phyloP scores from a whole-genome alignment of 2,797 vertebrate species.

The Euphonia xanthogaster region DNA sequence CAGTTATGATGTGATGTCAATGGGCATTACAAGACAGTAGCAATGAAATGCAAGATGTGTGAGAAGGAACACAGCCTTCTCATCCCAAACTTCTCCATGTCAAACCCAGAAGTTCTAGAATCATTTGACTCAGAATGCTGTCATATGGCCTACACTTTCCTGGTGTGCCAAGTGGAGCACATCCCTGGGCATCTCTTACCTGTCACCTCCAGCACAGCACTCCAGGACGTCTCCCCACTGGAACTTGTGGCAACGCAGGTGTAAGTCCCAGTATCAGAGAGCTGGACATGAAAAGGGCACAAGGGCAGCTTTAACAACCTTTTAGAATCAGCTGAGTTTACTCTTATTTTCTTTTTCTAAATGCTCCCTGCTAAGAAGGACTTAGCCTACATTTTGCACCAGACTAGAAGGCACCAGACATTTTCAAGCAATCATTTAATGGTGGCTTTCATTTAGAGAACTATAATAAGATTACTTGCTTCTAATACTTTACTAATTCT shows the following conservation, averaged over 20 bases:
- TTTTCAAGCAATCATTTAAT: conserved; percentile 34
- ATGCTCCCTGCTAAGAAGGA: neutral
- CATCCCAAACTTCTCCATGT: neutral
- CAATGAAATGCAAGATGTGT: neutral
- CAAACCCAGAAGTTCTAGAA: neutral
- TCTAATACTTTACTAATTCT: neutral
- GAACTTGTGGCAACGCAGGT: conserved; percentile 98
- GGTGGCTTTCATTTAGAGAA: neutral
- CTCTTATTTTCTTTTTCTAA: neutral
- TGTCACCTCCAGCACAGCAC: conserved; percentile 93
- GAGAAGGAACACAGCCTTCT: neutral
- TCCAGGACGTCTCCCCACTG: conserved; percentile 98
- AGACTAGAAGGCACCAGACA: neutral
- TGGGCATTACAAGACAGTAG: neutral
- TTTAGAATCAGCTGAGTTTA: neutral
- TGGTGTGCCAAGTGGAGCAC: neutral
- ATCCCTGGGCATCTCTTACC: conserved; percentile 67
- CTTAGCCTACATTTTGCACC: neutral
- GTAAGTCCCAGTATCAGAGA: conserved; percentile 94
- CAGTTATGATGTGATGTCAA: neutral
- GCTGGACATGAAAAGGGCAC: conserved; percentile 69
- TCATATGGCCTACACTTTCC: neutral
- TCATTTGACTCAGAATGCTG: neutral
- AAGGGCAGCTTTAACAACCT: neutral
- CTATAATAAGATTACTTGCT: neutral